Percentiles rank a stretch among this genome's conserved stretches.
phyloP scores from a whole-genome alignment of 2,797 vertebrate species.

The Lerista edwardsae region DNA sequence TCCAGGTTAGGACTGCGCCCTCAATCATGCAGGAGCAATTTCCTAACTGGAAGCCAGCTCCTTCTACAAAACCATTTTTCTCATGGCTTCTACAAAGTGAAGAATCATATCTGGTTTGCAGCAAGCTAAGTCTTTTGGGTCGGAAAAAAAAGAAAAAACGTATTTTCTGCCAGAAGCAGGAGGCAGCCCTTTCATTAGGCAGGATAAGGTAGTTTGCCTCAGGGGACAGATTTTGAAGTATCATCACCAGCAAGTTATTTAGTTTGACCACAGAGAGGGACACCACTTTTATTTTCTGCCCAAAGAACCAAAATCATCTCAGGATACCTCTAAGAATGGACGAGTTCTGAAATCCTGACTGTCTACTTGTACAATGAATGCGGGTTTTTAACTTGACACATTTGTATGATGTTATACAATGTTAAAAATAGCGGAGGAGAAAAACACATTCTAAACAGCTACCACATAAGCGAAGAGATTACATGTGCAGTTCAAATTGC shows the following conservation, averaged over 20 bases:
- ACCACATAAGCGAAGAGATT: constrained; percentile 21
- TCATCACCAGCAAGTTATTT: not conserved
- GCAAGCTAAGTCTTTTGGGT: not conserved
- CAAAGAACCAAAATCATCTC: not conserved
- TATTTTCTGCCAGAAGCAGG: not conserved
- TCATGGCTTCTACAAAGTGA: not conserved
- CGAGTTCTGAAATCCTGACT: not conserved
- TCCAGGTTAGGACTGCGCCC: no score
- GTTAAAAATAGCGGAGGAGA: not conserved
- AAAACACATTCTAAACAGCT: rapidly evolving
- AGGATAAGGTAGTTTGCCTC: not conserved
- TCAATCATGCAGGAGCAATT: no score
- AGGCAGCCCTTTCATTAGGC: not conserved
- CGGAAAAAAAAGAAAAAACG: not conserved
- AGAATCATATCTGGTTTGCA: not conserved
- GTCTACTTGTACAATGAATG: not conserved
- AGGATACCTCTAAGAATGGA: not conserved
- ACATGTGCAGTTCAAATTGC: not conserved
- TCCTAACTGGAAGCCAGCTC: not conserved
- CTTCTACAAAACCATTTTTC: not conserved
- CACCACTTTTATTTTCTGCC: not conserved
- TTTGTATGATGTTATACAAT: not conserved
- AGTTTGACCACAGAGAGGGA: not conserved
- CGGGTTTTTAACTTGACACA: not conserved
- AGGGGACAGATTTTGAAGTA: not conserved